These are phyloP conservation scores for Zalophus californianus DNA, from an alignment of 2,797 vertebrate genomes.

Conservation along the genomic window DNA sequence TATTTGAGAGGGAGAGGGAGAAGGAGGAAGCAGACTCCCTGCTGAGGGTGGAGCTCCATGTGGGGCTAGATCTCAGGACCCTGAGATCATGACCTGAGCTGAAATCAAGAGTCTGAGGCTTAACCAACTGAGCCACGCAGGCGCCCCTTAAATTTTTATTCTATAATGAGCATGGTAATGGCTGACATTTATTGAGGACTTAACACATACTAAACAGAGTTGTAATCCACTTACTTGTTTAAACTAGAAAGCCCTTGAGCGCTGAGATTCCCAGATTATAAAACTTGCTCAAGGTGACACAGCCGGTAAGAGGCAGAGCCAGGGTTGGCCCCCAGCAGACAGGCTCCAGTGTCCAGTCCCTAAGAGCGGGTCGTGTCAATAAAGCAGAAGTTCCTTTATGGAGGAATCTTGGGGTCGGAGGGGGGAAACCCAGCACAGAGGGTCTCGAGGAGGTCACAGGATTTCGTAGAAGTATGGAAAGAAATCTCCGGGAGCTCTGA, in stretches of 20 bases:
- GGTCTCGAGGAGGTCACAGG: background rate
- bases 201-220: background rate
- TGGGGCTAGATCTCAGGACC: no score
- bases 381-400: background rate
- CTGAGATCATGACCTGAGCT: no score
- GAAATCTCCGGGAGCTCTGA: background rate
- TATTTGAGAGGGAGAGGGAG: no score
- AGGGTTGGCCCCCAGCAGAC: background rate
- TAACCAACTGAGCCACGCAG: no score
- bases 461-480: background rate
- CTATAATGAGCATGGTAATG: background rate
- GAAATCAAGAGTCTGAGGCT: no score
- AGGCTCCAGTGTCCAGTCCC: background rate
- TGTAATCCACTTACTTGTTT: background rate
- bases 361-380: background rate
- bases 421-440: background rate
- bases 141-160: no score
- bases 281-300: background rate
- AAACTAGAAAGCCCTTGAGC: background rate
- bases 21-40: no score
- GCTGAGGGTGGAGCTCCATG: no score
- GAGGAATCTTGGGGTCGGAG: background rate
- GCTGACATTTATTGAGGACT: background rate
- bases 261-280: background rate
- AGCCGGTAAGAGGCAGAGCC: background rate